Evolutionary conservation across 1,140 invertebrate genomes (phyloP), one percentile per base, ranked within the genome.

Genomic region (Hirudo medicinalis): DNA sequence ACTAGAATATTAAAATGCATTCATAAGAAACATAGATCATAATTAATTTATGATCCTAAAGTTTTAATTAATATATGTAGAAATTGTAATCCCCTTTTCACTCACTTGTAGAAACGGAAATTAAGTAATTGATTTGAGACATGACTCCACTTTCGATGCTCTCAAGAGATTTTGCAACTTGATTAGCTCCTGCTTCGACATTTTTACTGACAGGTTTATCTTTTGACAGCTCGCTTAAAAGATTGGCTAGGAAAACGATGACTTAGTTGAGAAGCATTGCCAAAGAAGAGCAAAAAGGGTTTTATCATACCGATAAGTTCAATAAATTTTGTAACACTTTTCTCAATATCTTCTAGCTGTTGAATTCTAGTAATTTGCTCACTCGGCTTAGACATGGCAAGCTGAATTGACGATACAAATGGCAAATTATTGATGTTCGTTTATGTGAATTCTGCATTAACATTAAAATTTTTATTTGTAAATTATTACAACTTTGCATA

Each of bases 91-190:
- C 3, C 11, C 43, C 32, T 36, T 36, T 49, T 49, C 15, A 63
- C 57, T 63, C 22, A 63, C 57, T 63, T 63, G 57, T 63, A 63
- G 57, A 63, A 63, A 63, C 57, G 22, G 57, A 25, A 15, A 32
- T 63, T 22, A 63, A 32, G 57, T 63, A 63, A 63, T 63, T 63
- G 29, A 63, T 63, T 32, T 63, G 57, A 25, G 57, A 63, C 57
- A 63, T 63, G 22, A 63, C 22, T 63, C 57, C 57, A 63, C 57
- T 63, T n/a, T 63, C 57, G 19, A 63, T 32, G 57, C 29, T 63
- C 57, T 63, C 57, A 9, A 63, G 29, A 25, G 57, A 22, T n/a
- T 63, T 63, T 25, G 57, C 57, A 63, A 63, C 22, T 32, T 63
- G 57, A 32, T 22, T 63, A 32, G 22, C 22, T 13, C 29, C 22